Percentiles rank a stretch among this genome's conserved stretches.
Conservation (phyloP, 2,113 vertebrate species). For the Lophius piscatorius region DNA sequence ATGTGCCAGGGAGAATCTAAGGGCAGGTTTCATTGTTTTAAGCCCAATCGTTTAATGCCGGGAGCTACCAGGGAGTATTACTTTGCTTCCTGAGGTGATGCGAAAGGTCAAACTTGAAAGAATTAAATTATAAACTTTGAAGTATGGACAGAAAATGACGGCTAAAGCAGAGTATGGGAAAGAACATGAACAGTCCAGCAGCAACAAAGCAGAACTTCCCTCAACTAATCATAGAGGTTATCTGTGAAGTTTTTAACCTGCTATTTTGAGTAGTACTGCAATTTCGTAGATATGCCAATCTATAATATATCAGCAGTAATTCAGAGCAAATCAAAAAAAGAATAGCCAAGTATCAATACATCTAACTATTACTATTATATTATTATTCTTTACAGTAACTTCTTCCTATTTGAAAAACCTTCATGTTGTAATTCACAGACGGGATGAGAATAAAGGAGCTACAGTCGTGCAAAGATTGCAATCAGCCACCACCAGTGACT, state of each 20-base stretch:
- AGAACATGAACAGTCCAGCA: conserved; percentile 5
- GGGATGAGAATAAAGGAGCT: not conserved
- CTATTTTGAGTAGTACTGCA: not conserved
- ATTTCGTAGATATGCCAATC: not conserved
- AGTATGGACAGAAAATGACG: conserved; percentile 24
- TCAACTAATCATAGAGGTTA: conserved; percentile 23
- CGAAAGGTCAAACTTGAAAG: conserved; percentile 54
- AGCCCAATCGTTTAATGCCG: conserved; percentile 48
- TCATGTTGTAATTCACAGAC: not conserved
- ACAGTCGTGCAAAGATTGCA: conserved; percentile 27
- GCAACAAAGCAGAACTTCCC: not conserved
- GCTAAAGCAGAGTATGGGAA: conserved; percentile 21
- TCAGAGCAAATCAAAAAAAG: too few species aligned
- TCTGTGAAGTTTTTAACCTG: conserved; percentile 7
- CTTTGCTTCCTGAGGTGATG: conserved; percentile 56
- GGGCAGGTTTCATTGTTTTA: conserved; percentile 56
- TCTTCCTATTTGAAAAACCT: too few species aligned
- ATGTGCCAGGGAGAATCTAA: conserved; percentile 45
- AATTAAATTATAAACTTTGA: conserved; percentile 48
- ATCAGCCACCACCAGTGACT: conserved; percentile 51
- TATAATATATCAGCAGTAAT: not conserved
- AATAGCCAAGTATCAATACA: too few species aligned
- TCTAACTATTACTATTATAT: too few species aligned
- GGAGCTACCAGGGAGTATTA: conserved; percentile 53
- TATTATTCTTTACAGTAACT: too few species aligned